Percentiles rank a stretch among this genome's conserved stretches.
Evolutionary conservation across 1,140 invertebrate genomes (phyloP).

Genomic region (Teleogryllus occipitalis): DNA sequence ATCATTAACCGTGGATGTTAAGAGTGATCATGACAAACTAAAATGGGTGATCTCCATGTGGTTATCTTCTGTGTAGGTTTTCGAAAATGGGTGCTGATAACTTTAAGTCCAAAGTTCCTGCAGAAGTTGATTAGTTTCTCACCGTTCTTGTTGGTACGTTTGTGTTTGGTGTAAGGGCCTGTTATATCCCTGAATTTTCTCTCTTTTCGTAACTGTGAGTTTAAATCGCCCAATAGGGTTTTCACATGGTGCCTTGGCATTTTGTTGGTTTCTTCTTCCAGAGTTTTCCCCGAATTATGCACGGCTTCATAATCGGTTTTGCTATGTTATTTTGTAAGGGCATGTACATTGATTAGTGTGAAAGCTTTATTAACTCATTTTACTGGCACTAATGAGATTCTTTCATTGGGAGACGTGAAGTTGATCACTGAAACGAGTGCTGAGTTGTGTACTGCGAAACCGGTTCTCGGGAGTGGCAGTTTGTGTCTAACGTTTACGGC

Average conservation of each 20-base stretch:
- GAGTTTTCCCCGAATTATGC: constrained; percentile 19
- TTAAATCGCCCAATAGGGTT: constrained; percentile 12
- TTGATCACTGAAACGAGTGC: constrained; percentile 18
- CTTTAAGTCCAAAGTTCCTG: background rate
- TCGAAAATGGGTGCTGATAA: no score
- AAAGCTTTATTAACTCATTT: constrained; percentile 20
- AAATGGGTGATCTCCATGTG: no score
- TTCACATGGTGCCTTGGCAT: constrained; percentile 20
- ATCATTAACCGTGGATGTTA: no score
- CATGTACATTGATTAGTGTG: constrained; percentile 23
- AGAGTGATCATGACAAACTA: no score
- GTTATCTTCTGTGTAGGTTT: no score
- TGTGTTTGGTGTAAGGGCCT: no score
- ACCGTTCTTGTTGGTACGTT: constrained; percentile 9
- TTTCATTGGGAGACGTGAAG: constrained; percentile 21
- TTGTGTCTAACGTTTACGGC: no score
- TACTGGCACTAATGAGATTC: constrained; percentile 16
- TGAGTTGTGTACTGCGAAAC: constrained; percentile 20
- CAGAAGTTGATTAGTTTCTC: constrained; percentile 6
- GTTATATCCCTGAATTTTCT: background rate
- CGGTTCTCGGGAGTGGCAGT: constrained; percentile 19
- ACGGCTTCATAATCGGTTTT: constrained; percentile 19
- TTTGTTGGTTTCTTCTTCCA: constrained; percentile 20
- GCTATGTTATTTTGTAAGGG: constrained; percentile 20
- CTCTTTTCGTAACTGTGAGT: constrained; percentile 7